These are phyloP conservation scores for Epirrhoe alternata DNA, from an alignment of 2,888 invertebrate species.

Conservation along the genomic window DNA sequence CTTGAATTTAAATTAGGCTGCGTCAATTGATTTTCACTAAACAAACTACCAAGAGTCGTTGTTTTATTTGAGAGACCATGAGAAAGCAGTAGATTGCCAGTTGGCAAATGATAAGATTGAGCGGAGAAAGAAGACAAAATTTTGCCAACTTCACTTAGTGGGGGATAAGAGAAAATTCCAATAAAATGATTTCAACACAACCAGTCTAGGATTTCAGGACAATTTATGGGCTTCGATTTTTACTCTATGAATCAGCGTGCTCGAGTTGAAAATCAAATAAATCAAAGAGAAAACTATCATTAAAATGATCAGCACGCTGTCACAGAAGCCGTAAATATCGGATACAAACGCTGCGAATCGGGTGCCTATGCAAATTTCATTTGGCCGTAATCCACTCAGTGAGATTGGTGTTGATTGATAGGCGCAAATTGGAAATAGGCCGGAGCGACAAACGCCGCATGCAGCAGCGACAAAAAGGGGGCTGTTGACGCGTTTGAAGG, in stretches of 20 bases:
- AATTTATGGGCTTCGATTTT: not conserved
- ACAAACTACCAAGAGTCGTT: no score
- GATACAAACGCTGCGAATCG: slow-evolving; percentile 63
- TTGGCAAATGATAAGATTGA: no score
- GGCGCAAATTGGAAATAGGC: slow-evolving; percentile 88
- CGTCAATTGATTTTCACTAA: no score
- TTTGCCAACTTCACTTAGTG: no score
- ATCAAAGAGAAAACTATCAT: slow-evolving; percentile 10
- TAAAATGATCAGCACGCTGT: slow-evolving; percentile 36
- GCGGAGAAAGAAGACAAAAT: no score
- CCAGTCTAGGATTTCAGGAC: not conserved
- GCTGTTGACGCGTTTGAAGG: slow-evolving; percentile 27
- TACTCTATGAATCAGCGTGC: not conserved
- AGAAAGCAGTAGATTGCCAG: no score
- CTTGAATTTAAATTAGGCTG: no score
- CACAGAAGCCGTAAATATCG: slow-evolving; percentile 60
- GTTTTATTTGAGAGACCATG: no score
- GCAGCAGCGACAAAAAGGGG: slow-evolving; percentile 40
- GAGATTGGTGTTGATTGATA: slow-evolving; percentile 90
- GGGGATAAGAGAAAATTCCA: no score
- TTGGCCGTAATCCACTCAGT: slow-evolving; percentile 88
- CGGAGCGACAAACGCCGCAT: slow-evolving; percentile 53
- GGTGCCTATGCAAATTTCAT: slow-evolving; percentile 89
- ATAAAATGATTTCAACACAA: not conserved
- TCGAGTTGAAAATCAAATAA: not conserved